phyloP scores from a whole-genome alignment of 2,888 invertebrate species.

The Pecten maximus region DNA sequence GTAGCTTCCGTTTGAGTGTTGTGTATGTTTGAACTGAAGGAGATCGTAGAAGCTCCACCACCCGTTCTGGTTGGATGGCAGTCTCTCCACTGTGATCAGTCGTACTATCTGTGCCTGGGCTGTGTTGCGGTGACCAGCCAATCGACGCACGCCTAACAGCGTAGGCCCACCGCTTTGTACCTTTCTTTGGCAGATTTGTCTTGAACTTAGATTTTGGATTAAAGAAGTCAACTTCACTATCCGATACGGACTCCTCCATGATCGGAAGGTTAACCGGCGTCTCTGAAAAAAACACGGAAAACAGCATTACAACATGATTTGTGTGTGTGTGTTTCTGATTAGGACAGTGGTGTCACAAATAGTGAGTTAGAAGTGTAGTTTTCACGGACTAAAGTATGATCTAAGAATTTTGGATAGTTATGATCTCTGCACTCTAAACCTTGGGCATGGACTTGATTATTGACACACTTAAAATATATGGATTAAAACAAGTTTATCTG shows the following conservation, averaged over 20 bases:
- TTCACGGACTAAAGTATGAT: no score
- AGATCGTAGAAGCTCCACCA: constrained; percentile 61
- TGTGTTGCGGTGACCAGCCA: constrained; percentile 63
- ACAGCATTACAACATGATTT: neutral
- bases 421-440: neutral
- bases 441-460: neutral
- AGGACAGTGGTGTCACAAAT: neutral
- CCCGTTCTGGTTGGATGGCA: constrained; percentile 58
- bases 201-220: constrained; percentile 42
- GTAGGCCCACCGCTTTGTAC: constrained; percentile 59
- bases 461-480: neutral
- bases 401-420: neutral
- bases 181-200: constrained; percentile 49
- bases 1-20: constrained; percentile 66
- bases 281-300: constrained; percentile 41
- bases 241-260: constrained; percentile 69
- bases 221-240: constrained; percentile 64
- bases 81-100: constrained; percentile 39
- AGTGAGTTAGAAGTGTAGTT: neutral
- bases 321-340: neutral
- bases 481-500: neutral
- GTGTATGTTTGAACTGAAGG: constrained; percentile 68
- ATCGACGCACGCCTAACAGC: constrained; percentile 66
- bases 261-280: neutral
- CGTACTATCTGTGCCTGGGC: constrained; percentile 54